A percentile compares a stretch with the other conserved stretches of the same genome.
Evolutionary conservation across 2,113 vertebrate genomes (phyloP).

Genomic region (Tychaedon coryphoeus): DNA sequence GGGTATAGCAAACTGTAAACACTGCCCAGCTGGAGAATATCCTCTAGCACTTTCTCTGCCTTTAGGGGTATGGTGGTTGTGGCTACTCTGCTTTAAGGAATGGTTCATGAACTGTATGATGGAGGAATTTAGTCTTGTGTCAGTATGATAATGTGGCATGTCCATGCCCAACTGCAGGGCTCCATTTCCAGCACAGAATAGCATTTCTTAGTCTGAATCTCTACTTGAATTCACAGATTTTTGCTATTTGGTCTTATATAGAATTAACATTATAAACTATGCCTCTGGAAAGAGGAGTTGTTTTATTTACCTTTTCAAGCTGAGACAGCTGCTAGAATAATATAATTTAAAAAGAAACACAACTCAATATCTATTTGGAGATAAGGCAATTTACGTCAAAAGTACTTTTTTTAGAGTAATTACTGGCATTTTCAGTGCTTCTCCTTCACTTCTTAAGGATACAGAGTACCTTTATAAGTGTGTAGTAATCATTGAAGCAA

Average conservation of each 20-base stretch:
- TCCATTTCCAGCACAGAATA: not conserved
- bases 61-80: not conserved
- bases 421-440: not conserved
- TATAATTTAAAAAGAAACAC: no score
- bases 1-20: not conserved
- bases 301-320: not conserved
- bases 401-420: not conserved
- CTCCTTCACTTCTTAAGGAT: not conserved
- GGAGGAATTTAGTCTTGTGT: not conserved
- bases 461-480: not conserved
- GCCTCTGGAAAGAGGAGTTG: not conserved
- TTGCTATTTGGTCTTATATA: accelerated
- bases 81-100: not conserved
- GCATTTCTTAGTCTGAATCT: not conserved
- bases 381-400: not conserved
- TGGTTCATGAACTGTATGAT: not conserved
- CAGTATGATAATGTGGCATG: not conserved
- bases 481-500: not conserved
- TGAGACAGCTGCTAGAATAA: not conserved
- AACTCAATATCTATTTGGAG: not conserved
- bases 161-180: not conserved
- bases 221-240: not conserved
- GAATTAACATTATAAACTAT: not conserved
- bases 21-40: not conserved
- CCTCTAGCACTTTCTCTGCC: not conserved